phyloP scores from a whole-genome alignment of 2,888 invertebrate genomes.

The Philonicus albiceps region DNA sequence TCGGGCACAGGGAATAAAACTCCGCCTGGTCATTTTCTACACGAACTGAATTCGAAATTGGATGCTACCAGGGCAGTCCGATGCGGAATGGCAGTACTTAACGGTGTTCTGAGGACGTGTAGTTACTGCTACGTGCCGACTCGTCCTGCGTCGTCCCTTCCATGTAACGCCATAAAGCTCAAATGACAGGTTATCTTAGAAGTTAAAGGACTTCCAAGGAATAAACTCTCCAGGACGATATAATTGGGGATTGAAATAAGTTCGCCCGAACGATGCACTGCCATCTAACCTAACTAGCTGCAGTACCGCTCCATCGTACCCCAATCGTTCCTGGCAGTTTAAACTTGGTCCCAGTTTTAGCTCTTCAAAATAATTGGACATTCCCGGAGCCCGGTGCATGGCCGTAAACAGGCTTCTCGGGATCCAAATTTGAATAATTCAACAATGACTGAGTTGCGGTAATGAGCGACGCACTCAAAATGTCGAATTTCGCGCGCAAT shows the following conservation, averaged over 20 bases:
- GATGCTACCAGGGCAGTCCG: background rate
- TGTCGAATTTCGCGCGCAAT: background rate
- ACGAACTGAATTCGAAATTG: slow-evolving; percentile 49
- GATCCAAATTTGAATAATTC: background rate
- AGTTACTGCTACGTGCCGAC: slow-evolving; percentile 45
- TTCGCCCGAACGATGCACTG: background rate
- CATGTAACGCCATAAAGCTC: slow-evolving; percentile 29
- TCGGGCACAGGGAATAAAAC: slow-evolving; percentile 44
- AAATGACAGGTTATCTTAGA: slow-evolving; percentile 36
- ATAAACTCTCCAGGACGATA: slow-evolving; percentile 9
- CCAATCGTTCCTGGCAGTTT: background rate
- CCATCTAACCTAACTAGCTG: background rate
- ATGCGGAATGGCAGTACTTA: slow-evolving; percentile 44
- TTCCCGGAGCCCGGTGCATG: background rate
- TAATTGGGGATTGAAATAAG: slow-evolving; percentile 25
- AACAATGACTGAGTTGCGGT: background rate
- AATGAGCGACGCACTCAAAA: background rate
- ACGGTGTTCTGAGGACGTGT: slow-evolving; percentile 45
- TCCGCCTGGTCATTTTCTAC: slow-evolving; percentile 48
- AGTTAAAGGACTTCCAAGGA: slow-evolving; percentile 25
- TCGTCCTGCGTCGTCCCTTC: background rate
- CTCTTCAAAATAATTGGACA: background rate
- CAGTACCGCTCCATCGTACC: background rate
- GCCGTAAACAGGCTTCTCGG: background rate
- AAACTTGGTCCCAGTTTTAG: background rate